phyloP scores from a whole-genome alignment of 2,888 invertebrate genomes.

The Polydesmus complanatus region DNA sequence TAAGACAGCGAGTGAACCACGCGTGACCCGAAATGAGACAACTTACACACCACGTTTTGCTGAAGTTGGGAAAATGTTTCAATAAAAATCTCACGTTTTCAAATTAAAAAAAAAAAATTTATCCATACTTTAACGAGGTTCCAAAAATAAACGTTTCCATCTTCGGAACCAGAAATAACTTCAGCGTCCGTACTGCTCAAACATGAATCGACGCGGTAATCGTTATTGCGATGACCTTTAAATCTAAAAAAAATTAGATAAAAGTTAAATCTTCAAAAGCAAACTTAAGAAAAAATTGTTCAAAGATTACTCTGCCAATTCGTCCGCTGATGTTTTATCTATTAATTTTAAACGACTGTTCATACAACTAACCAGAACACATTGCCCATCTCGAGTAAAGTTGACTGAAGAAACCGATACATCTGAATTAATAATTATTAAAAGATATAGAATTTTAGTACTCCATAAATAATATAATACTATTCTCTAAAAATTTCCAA shows the following conservation, averaged over 20 bases:
- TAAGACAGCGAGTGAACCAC: conserved; percentile 64
- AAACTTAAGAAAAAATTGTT: conserved; percentile 2
- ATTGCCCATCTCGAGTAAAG: conserved; percentile 85
- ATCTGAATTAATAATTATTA: conserved; percentile 37
- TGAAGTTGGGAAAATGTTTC: no score
- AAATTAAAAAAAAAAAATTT: no score
- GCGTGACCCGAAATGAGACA: conserved; percentile 37
- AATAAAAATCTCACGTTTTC: conserved; percentile 10
- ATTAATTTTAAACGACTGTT: conserved; percentile 70
- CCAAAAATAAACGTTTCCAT: conserved; percentile 76
- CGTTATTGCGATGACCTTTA: conserved; percentile 63
- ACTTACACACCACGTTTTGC: conserved; percentile 40
- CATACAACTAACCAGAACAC: conserved; percentile 68
- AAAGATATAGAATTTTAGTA: no score
- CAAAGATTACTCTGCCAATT: conserved; percentile 46
- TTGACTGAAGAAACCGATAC: conserved; percentile 60
- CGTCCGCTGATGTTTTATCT: conserved; percentile 71
- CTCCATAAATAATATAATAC: no score
- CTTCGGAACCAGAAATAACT: conserved; percentile 77
- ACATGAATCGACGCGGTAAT: conserved; percentile 75
- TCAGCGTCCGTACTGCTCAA: conserved; percentile 70
- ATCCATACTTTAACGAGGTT: conserved; percentile 55
- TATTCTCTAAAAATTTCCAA: no score
- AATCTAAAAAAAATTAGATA: conserved; percentile 42
- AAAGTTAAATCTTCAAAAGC: background rate